Conservation (phyloP, 2,113 vertebrate genomes). For the Maccullochella peelii region DNA sequence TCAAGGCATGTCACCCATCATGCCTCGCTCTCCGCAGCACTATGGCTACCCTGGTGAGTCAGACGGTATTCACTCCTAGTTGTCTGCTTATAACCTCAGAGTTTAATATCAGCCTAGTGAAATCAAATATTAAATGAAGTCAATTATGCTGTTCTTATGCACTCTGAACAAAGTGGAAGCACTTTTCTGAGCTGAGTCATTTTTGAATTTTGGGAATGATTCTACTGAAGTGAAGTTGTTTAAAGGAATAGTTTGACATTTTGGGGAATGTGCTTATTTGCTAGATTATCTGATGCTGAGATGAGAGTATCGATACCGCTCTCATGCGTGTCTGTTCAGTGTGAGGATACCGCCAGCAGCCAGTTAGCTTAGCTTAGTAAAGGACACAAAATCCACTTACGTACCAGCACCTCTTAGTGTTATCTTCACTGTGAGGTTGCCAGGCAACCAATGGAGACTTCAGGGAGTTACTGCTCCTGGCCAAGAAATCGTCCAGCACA, state of each 20-base stretch:
- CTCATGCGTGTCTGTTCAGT: not conserved
- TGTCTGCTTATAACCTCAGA: not conserved
- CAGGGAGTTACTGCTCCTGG: not conserved
- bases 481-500: not conserved
- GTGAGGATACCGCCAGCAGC: not conserved
- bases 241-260: not conserved
- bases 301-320: not conserved
- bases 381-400: not conserved
- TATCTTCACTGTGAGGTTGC: not conserved
- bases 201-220: not conserved
- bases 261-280: not conserved
- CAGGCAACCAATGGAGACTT: not conserved
- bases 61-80: not conserved
- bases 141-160: not conserved
- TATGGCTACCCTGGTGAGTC: slow-evolving; percentile 93
- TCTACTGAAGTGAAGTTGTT: not conserved
- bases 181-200: not conserved
- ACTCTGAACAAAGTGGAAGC: not conserved
- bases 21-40: slow-evolving; percentile 93
- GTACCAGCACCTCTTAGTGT: not conserved
- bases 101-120: not conserved
- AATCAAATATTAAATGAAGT: not conserved
- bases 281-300: not conserved
- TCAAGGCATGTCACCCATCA: slow-evolving; percentile 94
- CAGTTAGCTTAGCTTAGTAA: not conserved